Evolutionary conservation across 2,888 invertebrate species (phyloP).

Genomic region (Campoletis raptor): DNA sequence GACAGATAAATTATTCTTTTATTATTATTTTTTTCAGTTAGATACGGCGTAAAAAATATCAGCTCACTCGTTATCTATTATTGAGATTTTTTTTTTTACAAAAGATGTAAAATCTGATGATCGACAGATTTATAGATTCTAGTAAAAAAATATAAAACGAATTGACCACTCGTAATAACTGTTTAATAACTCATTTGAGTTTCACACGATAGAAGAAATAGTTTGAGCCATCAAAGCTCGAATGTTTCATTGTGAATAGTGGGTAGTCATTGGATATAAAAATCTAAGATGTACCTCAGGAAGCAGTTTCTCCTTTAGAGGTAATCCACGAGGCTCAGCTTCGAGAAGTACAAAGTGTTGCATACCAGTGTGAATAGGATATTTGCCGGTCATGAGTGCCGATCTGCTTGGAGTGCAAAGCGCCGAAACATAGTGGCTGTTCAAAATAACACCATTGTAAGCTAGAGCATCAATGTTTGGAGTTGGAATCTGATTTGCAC

Average conservation of each 20-base stretch:
- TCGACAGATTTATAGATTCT: not conserved
- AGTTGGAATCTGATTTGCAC: conserved; percentile 93
- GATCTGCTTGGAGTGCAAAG: conserved; percentile 94
- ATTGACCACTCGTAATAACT: not conserved
- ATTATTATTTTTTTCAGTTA: not conserved
- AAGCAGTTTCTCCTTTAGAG: conserved; percentile 88
- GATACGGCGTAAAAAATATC: not conserved
- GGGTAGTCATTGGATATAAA: not conserved
- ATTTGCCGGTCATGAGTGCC: conserved; percentile 93
- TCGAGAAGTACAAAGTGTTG: conserved; percentile 90
- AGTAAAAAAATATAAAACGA: not conserved
- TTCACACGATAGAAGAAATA: not conserved
- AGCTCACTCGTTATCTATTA: not conserved
- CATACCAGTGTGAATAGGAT: conserved; percentile 93
- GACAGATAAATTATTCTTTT: not conserved
- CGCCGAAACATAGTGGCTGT: conserved; percentile 94
- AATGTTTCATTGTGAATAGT: not conserved
- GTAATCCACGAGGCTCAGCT: conserved; percentile 90
- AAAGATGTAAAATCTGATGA: not conserved
- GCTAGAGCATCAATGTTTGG: conserved; percentile 95
- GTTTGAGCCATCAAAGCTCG: not conserved
- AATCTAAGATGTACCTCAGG: conserved; percentile 85
- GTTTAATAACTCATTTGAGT: not conserved
- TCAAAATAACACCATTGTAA: conserved; percentile 93
- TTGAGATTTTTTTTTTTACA: not conserved